phyloP scores from a whole-genome alignment of 2,888 invertebrate genomes.

The Terebella lapidaria region DNA sequence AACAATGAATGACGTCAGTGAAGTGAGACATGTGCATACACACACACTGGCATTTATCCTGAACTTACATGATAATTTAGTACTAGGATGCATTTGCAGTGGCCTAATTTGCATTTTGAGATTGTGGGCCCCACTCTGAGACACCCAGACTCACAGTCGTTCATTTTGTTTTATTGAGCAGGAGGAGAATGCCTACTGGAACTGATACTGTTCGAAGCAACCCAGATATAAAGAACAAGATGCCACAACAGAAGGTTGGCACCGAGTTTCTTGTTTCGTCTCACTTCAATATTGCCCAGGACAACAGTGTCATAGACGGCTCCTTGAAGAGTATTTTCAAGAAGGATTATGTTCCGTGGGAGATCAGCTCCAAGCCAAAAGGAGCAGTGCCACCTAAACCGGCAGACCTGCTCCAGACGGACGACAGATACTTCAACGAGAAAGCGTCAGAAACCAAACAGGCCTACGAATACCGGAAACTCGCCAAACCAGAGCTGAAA shows the following conservation, averaged over 20 bases:
- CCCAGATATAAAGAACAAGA: neutral
- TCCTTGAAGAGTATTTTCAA: constrained; percentile 39
- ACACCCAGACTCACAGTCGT: no score
- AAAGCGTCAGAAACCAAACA: constrained; percentile 37
- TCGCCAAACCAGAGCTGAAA: constrained; percentile 31
- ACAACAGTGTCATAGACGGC: constrained; percentile 28
- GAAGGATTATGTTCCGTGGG: constrained; percentile 37
- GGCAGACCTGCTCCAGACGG: constrained; percentile 42
- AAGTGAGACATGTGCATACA: no score
- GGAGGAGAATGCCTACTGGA: no score
- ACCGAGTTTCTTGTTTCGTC: constrained; percentile 34
- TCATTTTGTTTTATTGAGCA: no score
- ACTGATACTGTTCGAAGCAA: no score
- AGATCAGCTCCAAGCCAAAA: constrained; percentile 25
- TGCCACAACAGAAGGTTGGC: constrained; percentile 26
- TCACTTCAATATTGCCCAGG: constrained; percentile 40
- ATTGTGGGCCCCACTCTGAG: no score
- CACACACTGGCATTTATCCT: no score
- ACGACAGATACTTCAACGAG: constrained; percentile 36
- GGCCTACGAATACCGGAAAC: constrained; percentile 7
- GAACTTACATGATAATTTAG: no score
- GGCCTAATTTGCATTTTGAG: no score
- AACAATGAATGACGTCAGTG: no score
- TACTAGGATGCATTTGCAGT: no score
- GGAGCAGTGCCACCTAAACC: constrained; percentile 36